Base-by-base conservation (phyloP, 1,140 invertebrate species). In the Megalonaias nervosa region DNA sequence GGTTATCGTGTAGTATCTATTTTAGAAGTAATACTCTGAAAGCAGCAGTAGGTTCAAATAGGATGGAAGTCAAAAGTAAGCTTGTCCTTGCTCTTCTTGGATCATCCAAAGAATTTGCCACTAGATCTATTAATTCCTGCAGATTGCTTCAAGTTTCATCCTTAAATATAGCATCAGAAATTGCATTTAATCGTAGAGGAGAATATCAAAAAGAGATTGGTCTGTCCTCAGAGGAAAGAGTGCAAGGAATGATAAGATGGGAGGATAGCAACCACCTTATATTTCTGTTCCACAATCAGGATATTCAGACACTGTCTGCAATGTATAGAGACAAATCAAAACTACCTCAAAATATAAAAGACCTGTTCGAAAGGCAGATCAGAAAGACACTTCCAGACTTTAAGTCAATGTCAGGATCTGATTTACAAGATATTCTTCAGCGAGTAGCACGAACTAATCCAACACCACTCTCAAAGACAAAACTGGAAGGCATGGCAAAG, bases 181-280 rank as follows among this genome's bases (percentile, higher is more conserved):
- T 15, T 48, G 60, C 59, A 21, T n/a, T 13, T 19, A 71, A 57
- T 23, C 38, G 48, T 21, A 31, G 67, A 58, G 59, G 19, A 65
- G 9, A 72, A 9, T 1, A 31, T 1, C 1, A n/a, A 58, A 57
- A 12, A 14, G 68, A 67, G 57, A n/a, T 65, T 38, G 64, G 66
- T 17, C 2, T 59, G 16, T 48, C 48, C 48, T 58, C 74, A 31
- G 65, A 55, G 12, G 62, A 68, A 61, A 62, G 78, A 58, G 31
- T 78, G 16, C 31, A 81, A 23, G 61, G 64, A 17, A 78, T 82
- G 75, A 68, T 81, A 14, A 59, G 73, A 55, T 82, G 81, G 81
- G 74, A 68, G 15, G 72, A 78, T 26, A 68, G 68, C 57, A 82
- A 82, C 76, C 81, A 82, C 67, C 65, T 82, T 9, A 65, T 81